Evolutionary conservation across 2,888 invertebrate genomes (phyloP), one percentile per base, ranked within the genome.

Genomic region (Coecobrya sp.): DNA sequence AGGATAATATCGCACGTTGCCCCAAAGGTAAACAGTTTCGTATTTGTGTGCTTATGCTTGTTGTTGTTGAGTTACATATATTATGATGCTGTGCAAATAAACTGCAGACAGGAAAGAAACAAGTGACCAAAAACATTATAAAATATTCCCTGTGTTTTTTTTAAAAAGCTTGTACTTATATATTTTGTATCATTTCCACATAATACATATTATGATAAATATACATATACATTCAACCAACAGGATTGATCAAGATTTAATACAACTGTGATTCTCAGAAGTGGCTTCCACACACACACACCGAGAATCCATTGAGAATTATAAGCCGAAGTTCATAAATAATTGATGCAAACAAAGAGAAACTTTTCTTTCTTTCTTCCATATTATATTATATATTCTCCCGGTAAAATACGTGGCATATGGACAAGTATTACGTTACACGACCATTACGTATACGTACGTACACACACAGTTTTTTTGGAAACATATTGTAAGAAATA

Each of bases 171-270:
- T 59, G 59, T 68, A 68, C 16, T n/a, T 68, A 68, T 68, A 25
- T 62, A 62, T 68, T 68, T 68, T 13, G 68, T 30, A 16, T 36
- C 30, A 68, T 68, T 68, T 36, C 30, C 13, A 30, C 13, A 30
- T 68, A 68, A 68, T 30, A 30, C 11, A 30, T 68, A 68, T 27
- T 68, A 36, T n/a, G 10, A 59, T 59, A 59, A 59, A 68, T 68
- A 27, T 68, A 27, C 36, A 68, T 11, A 36, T 68, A 27, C 59
- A 59, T 68, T 8, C 30, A 68, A 30, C 25, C 68, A n/a, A 25
- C 27, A 68, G 59, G 52, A 87, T 76, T 87, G 86, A 87, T 76
- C 76, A 86, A 49, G 52, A 86, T 68, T 49, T 86, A 49, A 52
- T 70, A 70, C 30, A 49, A 70, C 52, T 27, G 22, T 85, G 84